Conservation (phyloP, 2,888 invertebrate species). For the Tipula helvola region DNA sequence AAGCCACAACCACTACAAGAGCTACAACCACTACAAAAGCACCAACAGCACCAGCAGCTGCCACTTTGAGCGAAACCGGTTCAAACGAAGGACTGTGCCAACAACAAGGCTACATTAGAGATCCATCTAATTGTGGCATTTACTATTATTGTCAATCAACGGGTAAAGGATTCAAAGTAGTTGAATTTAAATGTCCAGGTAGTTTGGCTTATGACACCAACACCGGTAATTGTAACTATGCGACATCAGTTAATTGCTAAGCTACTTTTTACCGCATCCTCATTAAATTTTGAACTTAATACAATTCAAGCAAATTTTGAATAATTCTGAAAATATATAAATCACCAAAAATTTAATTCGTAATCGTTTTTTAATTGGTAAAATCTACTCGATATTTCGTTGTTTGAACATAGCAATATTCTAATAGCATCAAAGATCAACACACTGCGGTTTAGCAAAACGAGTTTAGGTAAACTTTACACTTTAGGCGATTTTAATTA, state of each 20-base stretch:
- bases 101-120: constrained; percentile 37
- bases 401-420: too few relatives aligned
- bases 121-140: constrained; percentile 57
- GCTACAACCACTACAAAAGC: background rate
- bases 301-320: too few relatives aligned
- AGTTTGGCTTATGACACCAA: constrained; percentile 46
- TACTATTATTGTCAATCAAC: constrained; percentile 52
- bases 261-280: background rate
- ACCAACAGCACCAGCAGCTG: background rate
- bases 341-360: too few relatives aligned
- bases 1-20: constrained; percentile 7
- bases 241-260: constrained; percentile 21
- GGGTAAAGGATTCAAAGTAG: constrained; percentile 26
- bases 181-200: constrained; percentile 45
- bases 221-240: constrained; percentile 33
- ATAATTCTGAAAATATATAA: too few relatives aligned
- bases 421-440: too few relatives aligned
- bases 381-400: too few relatives aligned
- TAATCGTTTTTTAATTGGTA: too few relatives aligned
- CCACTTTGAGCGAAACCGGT: background rate
- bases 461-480: too few relatives aligned
- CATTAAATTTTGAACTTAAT: too few relatives aligned
- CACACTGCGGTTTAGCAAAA: too few relatives aligned
- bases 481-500: too few relatives aligned
- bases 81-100: constrained; percentile 24